These are phyloP conservation scores for Chironex yamaguchii DNA, from an alignment of 30 jellyfish, hydroid and myxozoan genomes.

Conservation along the genomic window DNA sequence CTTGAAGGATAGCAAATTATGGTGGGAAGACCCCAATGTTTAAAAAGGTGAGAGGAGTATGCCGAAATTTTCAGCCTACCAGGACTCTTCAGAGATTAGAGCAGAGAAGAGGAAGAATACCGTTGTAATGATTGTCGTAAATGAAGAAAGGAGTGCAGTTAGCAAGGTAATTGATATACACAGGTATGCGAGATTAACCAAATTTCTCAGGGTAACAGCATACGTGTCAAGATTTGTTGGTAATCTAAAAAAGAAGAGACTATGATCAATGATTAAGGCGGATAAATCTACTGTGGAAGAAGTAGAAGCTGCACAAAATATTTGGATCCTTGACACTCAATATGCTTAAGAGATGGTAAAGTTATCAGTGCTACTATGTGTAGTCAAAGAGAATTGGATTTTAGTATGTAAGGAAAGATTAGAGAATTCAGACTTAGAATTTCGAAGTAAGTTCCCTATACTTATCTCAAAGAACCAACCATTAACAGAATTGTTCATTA, in stretches of 20 bases:
- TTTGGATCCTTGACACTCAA: not conserved
- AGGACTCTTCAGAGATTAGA: not conserved
- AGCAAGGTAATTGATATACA: not conserved
- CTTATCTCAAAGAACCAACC: slow-evolving; percentile 47
- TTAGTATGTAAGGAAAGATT: slow-evolving; percentile 38
- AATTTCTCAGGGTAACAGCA: not conserved
- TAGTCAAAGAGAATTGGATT: slow-evolving; percentile 7
- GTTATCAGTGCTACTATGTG: not conserved
- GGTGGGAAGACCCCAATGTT: slow-evolving; percentile 57
- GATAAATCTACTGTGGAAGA: slow-evolving; percentile 13
- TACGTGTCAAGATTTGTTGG: slow-evolving; percentile 8
- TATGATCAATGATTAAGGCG: not conserved
- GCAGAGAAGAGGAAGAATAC: slow-evolving; percentile 3
- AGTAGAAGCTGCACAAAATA: not conserved
- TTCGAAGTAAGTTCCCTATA: slow-evolving; percentile 44
- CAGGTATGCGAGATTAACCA: slow-evolving; percentile 6
- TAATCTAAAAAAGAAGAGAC: not conserved
- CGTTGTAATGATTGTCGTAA: not conserved
- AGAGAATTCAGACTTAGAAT: slow-evolving; percentile 54
- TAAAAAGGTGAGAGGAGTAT: not conserved
- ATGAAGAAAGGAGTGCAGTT: slow-evolving; percentile 4
- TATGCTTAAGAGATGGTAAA: not conserved
- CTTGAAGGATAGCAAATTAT: slow-evolving; percentile 25
- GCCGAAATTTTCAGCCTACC: slow-evolving; percentile 12
- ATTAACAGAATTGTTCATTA: slow-evolving; percentile 31